Evolutionary conservation across 2,797 vertebrate species (phyloP), one percentile per base, ranked within the genome.

Genomic region (Cetoscarus ocellatus): DNA sequence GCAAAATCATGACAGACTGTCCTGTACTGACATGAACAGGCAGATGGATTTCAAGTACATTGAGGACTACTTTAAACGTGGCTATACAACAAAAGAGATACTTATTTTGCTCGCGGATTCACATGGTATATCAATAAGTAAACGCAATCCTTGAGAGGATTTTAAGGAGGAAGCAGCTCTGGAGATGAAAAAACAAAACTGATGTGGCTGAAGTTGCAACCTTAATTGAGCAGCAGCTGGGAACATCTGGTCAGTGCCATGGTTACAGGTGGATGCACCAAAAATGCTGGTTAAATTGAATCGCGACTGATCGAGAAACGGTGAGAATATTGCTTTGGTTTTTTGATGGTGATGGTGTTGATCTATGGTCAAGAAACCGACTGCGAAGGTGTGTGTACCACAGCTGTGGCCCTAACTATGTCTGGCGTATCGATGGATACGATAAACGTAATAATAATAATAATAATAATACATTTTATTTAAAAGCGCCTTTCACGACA

Each of bases 231-330:
- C 39, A 36, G n/a, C 56, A 69, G 27, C 47, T 49, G 45, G 44
- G 49, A 39, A 68, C 39, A 36, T 69, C 66, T 17, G 45, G 36
- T 15, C 65, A 42, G 27, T 58, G 48, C 9, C 66, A 60, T 9
- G 48, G 48, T 35, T 51, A 59, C 10, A 57, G 54, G 42, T 67
- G 54, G 35, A 57, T 57, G 53, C 34, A 59, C 2, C 56, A 69
- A 61, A 60, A 69, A 53, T 53, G 39, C 9, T 59, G 55, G n/a
- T 47, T 47, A 39, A 27, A 27, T 27, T 27, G 45, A 47, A 47
- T 44, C 69, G 59, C 67, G 72, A 67, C 51, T 36, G 27, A 58
- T 61, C 38, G 9, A 39, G 9, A 42, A 10, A 39, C 1, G 1
- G 39, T 7, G 10, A 39, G 39, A 39, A 39, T 8, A 39, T 10